Conservation (phyloP, 2,888 invertebrate genomes). For the Callyntrura sp. region DNA sequence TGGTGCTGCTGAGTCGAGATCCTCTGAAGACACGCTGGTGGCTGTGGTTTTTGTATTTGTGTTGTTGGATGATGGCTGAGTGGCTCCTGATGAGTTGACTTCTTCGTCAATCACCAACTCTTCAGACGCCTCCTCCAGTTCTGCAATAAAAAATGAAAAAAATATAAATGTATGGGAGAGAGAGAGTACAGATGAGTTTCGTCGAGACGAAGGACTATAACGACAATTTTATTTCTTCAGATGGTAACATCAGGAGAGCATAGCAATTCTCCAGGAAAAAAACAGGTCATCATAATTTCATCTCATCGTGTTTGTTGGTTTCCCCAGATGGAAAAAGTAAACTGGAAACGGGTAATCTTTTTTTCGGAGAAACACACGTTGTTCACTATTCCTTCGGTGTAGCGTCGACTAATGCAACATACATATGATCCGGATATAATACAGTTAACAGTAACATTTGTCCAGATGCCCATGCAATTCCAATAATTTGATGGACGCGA, state of each 20-base stretch:
- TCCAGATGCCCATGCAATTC: slow-evolving; percentile 71
- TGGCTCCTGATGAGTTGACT: slow-evolving; percentile 67
- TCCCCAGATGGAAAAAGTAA: slow-evolving; percentile 68
- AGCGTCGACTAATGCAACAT: neutral
- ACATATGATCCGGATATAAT: slow-evolving; percentile 22
- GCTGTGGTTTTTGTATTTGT: slow-evolving; percentile 16
- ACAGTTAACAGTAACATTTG: slow-evolving; percentile 59
- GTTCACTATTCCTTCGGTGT: neutral
- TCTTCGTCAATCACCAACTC: slow-evolving; percentile 82
- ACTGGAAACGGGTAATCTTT: slow-evolving; percentile 51
- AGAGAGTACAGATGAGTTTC: neutral
- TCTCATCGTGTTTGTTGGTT: slow-evolving; percentile 16
- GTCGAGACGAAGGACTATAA: slow-evolving; percentile 19
- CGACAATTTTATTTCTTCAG: slow-evolving; percentile 63
- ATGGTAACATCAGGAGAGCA: slow-evolving; percentile 14
- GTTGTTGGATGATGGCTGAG: neutral
- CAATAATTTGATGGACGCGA: slow-evolving; percentile 76
- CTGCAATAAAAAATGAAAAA: slow-evolving; percentile 67
- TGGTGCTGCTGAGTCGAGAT: slow-evolving; percentile 58
- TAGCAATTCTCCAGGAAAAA: slow-evolving; percentile 61
- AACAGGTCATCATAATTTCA: slow-evolving; percentile 76
- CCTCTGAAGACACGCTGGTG: slow-evolving; percentile 74
- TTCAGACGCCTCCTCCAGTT: slow-evolving; percentile 80
- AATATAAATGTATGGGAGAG: slow-evolving; percentile 10
- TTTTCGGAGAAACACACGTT: slow-evolving; percentile 26